Conservation (phyloP, 2,113 vertebrate species). For the Anolis carolinensis region DNA sequence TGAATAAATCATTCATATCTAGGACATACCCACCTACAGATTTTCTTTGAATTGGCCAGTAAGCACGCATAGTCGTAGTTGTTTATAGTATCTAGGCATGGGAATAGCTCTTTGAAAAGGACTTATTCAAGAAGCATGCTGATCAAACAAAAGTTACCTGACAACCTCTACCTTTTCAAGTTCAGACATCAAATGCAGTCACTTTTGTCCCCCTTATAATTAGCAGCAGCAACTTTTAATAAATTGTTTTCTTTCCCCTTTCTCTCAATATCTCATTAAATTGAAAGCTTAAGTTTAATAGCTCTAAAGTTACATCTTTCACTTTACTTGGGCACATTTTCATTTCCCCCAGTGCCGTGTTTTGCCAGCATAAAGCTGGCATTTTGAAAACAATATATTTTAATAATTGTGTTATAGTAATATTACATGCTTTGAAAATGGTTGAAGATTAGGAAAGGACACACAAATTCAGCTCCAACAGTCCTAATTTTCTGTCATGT, state of each 20-base stretch:
- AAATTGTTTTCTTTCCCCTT: neutral
- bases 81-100: neutral
- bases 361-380: neutral
- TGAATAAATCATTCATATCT: neutral
- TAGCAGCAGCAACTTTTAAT: neutral
- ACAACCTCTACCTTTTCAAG: neutral
- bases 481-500: too few relatives aligned
- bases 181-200: too few relatives aligned
- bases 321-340: neutral
- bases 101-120: neutral
- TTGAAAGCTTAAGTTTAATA: neutral
- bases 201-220: too few relatives aligned
- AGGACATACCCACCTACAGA: neutral
- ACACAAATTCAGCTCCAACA: too few relatives aligned
- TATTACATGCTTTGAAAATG: neutral
- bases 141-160: constrained; percentile 3
- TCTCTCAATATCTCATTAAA: neutral
- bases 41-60: too few relatives aligned
- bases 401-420: neutral
- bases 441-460: too few relatives aligned
- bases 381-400: neutral
- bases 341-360: neutral
- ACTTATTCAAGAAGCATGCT: neutral
- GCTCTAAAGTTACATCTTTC: too few relatives aligned
- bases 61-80: neutral